Evolutionary conservation across 2,113 vertebrate species (phyloP), one percentile per base, ranked within the genome.

Genomic region (Paramisgurnus dabryanus): DNA sequence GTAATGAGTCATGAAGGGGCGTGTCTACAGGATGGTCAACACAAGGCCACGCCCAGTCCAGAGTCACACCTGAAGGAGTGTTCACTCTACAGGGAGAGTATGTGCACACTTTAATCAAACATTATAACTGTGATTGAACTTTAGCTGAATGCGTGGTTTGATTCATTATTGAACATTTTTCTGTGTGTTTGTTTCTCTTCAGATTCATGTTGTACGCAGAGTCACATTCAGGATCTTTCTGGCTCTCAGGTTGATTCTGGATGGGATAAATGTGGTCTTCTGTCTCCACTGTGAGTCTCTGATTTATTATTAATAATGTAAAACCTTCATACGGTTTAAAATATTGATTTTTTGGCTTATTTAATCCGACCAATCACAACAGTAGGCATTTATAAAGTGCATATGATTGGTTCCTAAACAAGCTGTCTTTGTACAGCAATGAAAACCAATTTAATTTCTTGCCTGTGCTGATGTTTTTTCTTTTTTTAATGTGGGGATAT

Each of bases 141-240:
- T 39, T 7, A 27, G 2, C 43, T 6, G 13, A 57, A 22, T 50
- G 27, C 0, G 1, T 18, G 34, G 69, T 34, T 55, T 43, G 6
- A 11, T 22, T 5, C 7, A 27, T 64, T 5, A 64, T 40, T 50
- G 17, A 53, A 7, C 27, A 34, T n/a, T 15, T 57, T 17, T 5
- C 18, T 66, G 67, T 3, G 55, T 63, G 41, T 17, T 6, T 78
- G 60, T 85, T n/a, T 67, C 10, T 82, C 79, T 67, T 64, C 86
- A 94, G 91, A 90, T 47, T 87, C 91, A 70, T 94, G 93, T 72
- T 95, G 93, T 80, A 88, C 90, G 1, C 84, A 88, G 7, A 85
- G 86, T 5, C 70, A 90, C 75, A 83, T 89, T 68, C 85, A 87
- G 82, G 91, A 92, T 55, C 82, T 94, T 17, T 72, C 70, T 43